Percentiles rank a stretch among this genome's conserved stretches.
Evolutionary conservation across 2,888 invertebrate genomes (phyloP).

Genomic region (Epinotia bilunana): DNA sequence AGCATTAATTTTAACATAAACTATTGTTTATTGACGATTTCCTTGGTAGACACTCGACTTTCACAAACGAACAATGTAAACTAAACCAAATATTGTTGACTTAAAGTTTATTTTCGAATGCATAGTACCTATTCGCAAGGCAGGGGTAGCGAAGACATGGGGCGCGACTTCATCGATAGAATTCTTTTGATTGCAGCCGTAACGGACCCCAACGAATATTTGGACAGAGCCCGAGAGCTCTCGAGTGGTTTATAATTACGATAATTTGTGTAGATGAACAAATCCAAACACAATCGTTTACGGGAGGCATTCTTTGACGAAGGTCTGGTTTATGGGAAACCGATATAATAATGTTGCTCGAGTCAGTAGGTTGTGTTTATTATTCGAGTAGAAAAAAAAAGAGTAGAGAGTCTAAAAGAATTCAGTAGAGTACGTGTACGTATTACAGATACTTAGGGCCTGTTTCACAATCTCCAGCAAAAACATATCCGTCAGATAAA

Average conservation of each 20-base stretch:
- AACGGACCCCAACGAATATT: conserved; percentile 84
- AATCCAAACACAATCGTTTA: conserved; percentile 47
- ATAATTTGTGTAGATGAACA: conserved; percentile 81
- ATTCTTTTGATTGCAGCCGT: conserved; percentile 77
- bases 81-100: conserved; percentile 27
- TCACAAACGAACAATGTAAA: conserved; percentile 50
- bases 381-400: conserved; percentile 3
- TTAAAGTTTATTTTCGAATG: conserved; percentile 52
- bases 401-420: too few species aligned
- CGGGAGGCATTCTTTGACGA: conserved; percentile 23
- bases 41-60: conserved; percentile 78
- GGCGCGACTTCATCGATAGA: conserved; percentile 74
- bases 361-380: conserved; percentile 29
- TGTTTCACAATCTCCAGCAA: too few species aligned
- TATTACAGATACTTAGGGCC: background rate
- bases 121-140: conserved; percentile 51
- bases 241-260: conserved; percentile 83
- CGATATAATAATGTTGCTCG: conserved; percentile 22
- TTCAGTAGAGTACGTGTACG: background rate
- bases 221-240: conserved; percentile 82
- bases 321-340: conserved; percentile 37
- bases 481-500: too few species aligned
- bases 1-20: conserved; percentile 77
- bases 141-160: conserved; percentile 83
- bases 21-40: conserved; percentile 82